Base-by-base conservation (phyloP, 2,888 invertebrate species). In the Biston stratarius region DNA sequence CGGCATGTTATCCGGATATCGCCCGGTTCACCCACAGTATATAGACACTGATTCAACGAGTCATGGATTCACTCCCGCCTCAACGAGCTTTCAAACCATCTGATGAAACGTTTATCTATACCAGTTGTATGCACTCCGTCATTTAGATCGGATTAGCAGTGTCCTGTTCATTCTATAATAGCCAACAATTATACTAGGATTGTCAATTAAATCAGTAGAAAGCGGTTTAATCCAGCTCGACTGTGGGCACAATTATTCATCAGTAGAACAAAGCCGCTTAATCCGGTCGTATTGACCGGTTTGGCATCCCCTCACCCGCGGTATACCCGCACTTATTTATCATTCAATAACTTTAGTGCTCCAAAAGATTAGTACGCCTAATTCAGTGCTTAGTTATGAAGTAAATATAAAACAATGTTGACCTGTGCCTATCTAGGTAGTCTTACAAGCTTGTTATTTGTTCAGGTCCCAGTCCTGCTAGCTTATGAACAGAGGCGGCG, bases 161-260 rank as follows among this genome's bases (percentile, higher is more conserved):
- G 77, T 83, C 74, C 78, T 83, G 83, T 86, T 84, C 84, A 86
- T 86, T 81, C 80, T 85, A 89, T 88, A 90, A 89, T 88, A 85
- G 88, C 83, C 83, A 83, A 86, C 89, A 89, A 90, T 90, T 87
- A 90, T 87, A 84, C 83, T 83, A 83, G 89, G 84, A 87, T 89
- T 89, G 90, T 91, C 91, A 91, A 92, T 92, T 91, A 90, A 91
- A 91, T 92, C 89, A 90, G 84, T 84, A 88, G 89, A 90, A 88
- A 91, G 87, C 90, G 84, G 83, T 85, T 88, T 88, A 91, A 90
- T 88, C 90, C 90, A 84, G 87, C 86, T 86, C 87, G 89, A 86
- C 82, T 84, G 82, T 85, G 91, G 90, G 89, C 90, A 90, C 89
- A 91, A 91, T 91, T 91, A 92, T 92, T 92, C 92, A 92, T 91